Percentiles rank a stretch among this genome's conserved stretches.
These are phyloP conservation scores for Nomada lathburiana DNA, from an alignment of 2,888 invertebrate species.

Conservation along the genomic window DNA sequence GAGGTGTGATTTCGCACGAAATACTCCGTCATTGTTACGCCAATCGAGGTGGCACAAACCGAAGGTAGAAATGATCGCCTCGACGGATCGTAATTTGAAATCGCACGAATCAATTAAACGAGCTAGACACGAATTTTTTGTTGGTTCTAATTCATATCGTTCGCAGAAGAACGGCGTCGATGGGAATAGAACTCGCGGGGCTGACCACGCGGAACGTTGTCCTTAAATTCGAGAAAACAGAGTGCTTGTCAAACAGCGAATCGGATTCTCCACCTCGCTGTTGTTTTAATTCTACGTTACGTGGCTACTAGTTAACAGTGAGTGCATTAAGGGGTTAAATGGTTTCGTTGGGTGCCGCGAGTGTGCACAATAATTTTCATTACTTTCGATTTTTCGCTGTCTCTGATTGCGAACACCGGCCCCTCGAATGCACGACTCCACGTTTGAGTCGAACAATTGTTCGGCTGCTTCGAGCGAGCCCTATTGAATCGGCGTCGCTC, in stretches of 20 bases:
- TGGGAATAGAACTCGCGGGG: conserved; percentile 20
- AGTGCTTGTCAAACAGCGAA: conserved; percentile 16
- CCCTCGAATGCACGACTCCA: neutral
- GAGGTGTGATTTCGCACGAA: neutral
- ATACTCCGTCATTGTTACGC: too few relatives aligned
- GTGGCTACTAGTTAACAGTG: conserved; percentile 16
- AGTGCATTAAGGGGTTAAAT: conserved; percentile 15
- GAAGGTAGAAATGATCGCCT: too few relatives aligned
- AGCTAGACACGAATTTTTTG: too few relatives aligned
- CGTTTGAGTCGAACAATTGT: neutral
- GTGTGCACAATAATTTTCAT: conserved; percentile 6
- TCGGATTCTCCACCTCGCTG: neutral
- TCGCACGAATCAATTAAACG: too few relatives aligned
- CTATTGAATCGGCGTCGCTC: conserved; percentile 28
- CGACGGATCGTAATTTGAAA: too few relatives aligned
- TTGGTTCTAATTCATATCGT: too few relatives aligned
- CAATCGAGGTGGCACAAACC: too few relatives aligned
- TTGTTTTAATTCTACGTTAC: conserved; percentile 18
- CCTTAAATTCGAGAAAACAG: conserved; percentile 38
- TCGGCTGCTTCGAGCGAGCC: conserved; percentile 16
- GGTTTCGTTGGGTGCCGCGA: conserved; percentile 26
- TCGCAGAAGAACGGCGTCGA: neutral
- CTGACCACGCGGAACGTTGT: conserved; percentile 49
- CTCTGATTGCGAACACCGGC: neutral
- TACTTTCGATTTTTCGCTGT: neutral